Conservation (phyloP, 2,888 invertebrate genomes). For the Pseudococcus jackbeardsleyi region DNA sequence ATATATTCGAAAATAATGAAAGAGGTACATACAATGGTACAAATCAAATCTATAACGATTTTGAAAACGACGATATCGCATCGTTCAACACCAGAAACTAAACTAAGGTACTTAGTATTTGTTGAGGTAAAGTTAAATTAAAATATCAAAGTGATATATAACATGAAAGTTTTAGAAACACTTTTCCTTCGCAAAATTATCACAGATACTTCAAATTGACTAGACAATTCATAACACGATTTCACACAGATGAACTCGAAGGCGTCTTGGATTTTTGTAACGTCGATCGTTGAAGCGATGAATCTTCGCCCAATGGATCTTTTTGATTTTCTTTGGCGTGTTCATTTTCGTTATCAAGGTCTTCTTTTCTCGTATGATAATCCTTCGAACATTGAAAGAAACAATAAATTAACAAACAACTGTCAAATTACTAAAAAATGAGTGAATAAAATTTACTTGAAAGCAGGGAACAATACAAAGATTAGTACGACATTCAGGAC, state of each 20-base stretch:
- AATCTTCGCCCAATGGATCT: constrained; percentile 6
- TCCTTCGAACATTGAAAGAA: not conserved
- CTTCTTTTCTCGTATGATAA: constrained; percentile 54
- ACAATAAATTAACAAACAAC: not conserved
- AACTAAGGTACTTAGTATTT: not conserved
- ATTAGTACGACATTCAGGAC: constrained; percentile 90
- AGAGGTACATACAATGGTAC: not conserved
- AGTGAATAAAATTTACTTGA: constrained; percentile 72
- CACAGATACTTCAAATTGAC: constrained; percentile 59
- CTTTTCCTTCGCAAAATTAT: constrained; percentile 47
- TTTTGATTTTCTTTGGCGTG: constrained; percentile 26
- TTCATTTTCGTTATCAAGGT: constrained; percentile 31
- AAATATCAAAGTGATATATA: not conserved
- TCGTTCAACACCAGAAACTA: not conserved
- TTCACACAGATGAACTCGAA: constrained; percentile 32
- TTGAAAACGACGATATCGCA: not conserved
- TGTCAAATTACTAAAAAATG: not conserved
- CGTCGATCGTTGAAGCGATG: not conserved
- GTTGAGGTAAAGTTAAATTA: not conserved
- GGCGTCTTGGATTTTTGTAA: not conserved
- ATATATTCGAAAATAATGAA: not conserved
- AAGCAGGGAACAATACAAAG: constrained; percentile 91
- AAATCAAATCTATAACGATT: not conserved
- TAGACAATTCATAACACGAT: constrained; percentile 34
- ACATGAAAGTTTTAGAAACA: constrained; percentile 40